Evolutionary conservation across 2,113 vertebrate genomes (phyloP).

Genomic region (Naja naja): DNA sequence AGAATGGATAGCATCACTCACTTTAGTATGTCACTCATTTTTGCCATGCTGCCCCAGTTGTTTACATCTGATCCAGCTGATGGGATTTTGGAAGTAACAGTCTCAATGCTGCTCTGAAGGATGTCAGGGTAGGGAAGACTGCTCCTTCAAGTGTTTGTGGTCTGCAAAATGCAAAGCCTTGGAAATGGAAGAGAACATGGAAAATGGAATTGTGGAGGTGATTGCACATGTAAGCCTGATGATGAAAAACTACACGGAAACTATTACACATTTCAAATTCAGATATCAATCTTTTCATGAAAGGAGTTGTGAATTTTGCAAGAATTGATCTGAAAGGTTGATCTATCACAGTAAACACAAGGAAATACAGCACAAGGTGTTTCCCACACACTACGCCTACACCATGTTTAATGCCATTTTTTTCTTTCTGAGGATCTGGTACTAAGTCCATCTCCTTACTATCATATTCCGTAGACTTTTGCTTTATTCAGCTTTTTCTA

Average conservation of each 20-base stretch:
- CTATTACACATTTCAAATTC: neutral
- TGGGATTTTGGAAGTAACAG: neutral
- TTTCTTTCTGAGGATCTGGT: neutral
- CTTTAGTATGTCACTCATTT: neutral
- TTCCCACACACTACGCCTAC: neutral
- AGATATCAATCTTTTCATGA: neutral
- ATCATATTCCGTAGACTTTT: accelerated
- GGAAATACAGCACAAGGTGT: neutral
- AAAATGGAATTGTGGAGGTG: neutral
- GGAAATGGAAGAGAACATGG: neutral
- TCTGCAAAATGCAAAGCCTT: neutral
- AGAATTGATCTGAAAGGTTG: neutral
- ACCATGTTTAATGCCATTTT: neutral
- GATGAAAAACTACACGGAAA: neutral
- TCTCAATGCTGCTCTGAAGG: neutral
- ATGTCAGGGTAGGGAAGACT: neutral
- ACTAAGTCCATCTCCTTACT: neutral
- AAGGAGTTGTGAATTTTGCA: neutral
- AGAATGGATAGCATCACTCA: neutral
- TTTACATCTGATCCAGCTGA: neutral
- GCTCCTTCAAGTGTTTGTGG: neutral
- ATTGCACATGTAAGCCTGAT: neutral
- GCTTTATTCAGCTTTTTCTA: accelerated
- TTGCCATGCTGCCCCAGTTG: neutral
- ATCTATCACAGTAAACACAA: neutral